Evolutionary conservation across 30 jellyfish, hydroid and myxozoan species (phyloP), one percentile per base, ranked within the genome.

Genomic region (Pseudorhiza aurosa): DNA sequence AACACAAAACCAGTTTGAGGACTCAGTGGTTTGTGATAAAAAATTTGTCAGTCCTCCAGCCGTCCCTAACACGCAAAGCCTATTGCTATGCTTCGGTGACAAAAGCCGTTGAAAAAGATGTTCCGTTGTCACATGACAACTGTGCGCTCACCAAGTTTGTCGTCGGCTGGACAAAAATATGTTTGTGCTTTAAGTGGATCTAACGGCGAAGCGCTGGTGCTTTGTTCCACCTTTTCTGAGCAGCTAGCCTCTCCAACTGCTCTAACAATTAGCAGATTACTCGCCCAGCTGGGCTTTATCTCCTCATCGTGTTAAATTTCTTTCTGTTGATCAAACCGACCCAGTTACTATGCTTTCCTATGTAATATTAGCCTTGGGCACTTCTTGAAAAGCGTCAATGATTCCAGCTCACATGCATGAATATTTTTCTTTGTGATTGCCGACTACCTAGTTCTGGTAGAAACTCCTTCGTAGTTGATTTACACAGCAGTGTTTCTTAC

Each of bases 281-380:
- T 22, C 47, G 62, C 57, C 81, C 79, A 77, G 89, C 89, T 59
- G 89, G 43, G 89, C 24, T 15, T 26, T 77, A 77, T 77, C 89
- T 77, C 30, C 40, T 77, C 89, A 59, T 59, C 89, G 89, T 62
- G 81, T 77, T 77, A 77, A 30, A 5, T 65, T 77, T 77, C 89
- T 45, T 77, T 77, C 33, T 77, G 75, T 65, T 77, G 51, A 59
- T 65, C 82, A 77, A 77, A 77, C 89, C 89, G 89, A 77, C 89
- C 81, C 89, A 45, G 89, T 35, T n/a, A 43, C 56, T 77, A 47
- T 36, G 46, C 89, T 76, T 26, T 59, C 72, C 8, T 40, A 43
- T 28, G 57, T 77, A 77, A 62, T 59, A 64, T 39, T 58, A 35
- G 70, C 89, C 44, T 62, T 77, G 60, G 79, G 29, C 74, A 58